Percentiles rank a stretch among this genome's conserved stretches.
phyloP scores from a whole-genome alignment of 2,888 invertebrate genomes.

The Oscheius sp. region DNA sequence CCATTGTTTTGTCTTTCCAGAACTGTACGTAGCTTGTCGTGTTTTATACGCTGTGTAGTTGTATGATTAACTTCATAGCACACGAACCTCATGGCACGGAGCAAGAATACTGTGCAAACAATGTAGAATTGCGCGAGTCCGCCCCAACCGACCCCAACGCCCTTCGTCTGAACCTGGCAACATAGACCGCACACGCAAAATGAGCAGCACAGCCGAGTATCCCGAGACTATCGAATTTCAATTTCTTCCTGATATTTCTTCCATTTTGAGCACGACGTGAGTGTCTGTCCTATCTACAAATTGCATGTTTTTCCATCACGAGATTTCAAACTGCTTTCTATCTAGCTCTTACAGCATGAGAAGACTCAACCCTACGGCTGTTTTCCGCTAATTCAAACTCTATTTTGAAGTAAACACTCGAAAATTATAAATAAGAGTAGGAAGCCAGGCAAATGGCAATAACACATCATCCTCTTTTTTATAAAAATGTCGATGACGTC shows the following conservation, averaged over 20 bases:
- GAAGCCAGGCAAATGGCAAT: too few species aligned
- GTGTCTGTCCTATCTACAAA: background rate
- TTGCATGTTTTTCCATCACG: too few species aligned
- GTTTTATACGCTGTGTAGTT: too few species aligned
- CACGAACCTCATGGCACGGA: conserved; percentile 10
- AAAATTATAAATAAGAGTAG: background rate
- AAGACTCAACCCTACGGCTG: too few species aligned
- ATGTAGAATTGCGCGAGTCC: conserved; percentile 26
- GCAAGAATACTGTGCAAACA: conserved; percentile 29
- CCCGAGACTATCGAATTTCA: background rate
- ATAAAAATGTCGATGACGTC: too few species aligned
- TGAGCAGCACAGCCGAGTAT: background rate
- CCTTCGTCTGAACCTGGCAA: conserved; percentile 24
- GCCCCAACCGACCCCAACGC: conserved; percentile 21
- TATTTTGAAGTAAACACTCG: too few species aligned
- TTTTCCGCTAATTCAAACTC: too few species aligned
- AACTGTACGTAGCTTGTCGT: background rate
- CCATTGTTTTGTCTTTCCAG: background rate
- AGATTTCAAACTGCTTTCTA: too few species aligned
- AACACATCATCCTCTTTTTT: too few species aligned
- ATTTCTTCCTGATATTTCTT: background rate
- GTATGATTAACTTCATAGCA: background rate
- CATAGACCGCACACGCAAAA: background rate
- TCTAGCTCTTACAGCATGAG: too few species aligned
- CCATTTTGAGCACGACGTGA: background rate